Percentiles rank a stretch among this genome's conserved stretches.
These are phyloP conservation scores for Hippocampus kuda DNA, from an alignment of 2,797 vertebrate genomes.

Conservation along the genomic window DNA sequence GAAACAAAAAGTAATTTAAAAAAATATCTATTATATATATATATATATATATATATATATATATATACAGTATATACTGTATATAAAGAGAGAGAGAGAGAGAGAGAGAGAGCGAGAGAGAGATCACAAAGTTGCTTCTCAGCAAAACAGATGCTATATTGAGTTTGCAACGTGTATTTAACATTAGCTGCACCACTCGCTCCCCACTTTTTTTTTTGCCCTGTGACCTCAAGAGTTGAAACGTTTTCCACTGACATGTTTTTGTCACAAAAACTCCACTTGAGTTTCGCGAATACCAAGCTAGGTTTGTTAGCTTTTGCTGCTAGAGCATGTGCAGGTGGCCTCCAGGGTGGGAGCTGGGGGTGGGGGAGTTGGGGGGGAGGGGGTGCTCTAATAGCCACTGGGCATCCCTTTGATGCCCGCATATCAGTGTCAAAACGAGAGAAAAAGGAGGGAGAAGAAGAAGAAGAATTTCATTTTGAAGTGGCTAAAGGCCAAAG, in stretches of 20 bases:
- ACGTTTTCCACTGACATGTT: slow-evolving; percentile 2
- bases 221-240: background rate
- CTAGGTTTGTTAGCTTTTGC: slow-evolving; percentile 19
- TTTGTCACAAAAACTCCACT: slow-evolving; percentile 8
- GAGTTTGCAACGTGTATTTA: background rate
- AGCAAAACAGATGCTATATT: background rate
- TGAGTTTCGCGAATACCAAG: slow-evolving; percentile 19
- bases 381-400: slow-evolving; percentile 33
- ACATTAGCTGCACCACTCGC: background rate
- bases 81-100: too few species aligned
- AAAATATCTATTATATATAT: too few species aligned
- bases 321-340: slow-evolving; percentile 10
- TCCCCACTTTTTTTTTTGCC: background rate
- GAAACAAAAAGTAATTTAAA: background rate
- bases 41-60: too few species aligned
- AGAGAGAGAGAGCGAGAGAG: too few species aligned
- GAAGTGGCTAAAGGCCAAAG: slow-evolving; percentile 74
- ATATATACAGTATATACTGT: too few species aligned
- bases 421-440: slow-evolving; percentile 71
- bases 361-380: background rate
- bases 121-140: background rate
- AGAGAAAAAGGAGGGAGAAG: slow-evolving; percentile 37
- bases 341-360: slow-evolving; percentile 13
- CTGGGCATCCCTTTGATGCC: slow-evolving; percentile 76
- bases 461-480: slow-evolving; percentile 82